phyloP scores from a whole-genome alignment of 2,797 vertebrate genomes.

The Pipistrellus pygmaeus region DNA sequence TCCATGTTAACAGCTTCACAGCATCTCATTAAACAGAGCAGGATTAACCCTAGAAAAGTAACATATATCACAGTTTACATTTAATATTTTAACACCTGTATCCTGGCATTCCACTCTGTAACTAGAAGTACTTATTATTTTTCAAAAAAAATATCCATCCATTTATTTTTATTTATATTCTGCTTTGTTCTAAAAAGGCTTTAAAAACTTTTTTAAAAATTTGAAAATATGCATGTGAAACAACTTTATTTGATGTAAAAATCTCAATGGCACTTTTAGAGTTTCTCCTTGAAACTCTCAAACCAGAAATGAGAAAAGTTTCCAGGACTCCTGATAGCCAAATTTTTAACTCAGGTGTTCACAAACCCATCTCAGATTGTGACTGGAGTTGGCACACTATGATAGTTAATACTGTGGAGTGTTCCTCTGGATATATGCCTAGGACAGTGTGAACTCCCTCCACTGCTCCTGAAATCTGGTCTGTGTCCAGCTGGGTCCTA shows the following conservation, averaged over 20 bases:
- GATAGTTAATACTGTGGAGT: constrained; percentile 49
- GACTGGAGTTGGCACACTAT: background rate
- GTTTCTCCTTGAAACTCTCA: constrained; percentile 34
- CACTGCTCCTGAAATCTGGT: background rate
- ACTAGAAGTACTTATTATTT: background rate
- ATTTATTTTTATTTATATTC: constrained; percentile 56
- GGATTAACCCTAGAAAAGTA: background rate
- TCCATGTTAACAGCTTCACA: background rate
- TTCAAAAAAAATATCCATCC: constrained; percentile 5
- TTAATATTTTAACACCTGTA: constrained; percentile 26
- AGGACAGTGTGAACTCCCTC: constrained; percentile 4
- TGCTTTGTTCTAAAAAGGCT: background rate
- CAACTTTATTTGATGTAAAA: constrained; percentile 1
- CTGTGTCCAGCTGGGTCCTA: background rate
- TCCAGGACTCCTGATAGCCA: background rate
- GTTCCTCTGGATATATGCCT: constrained; percentile 52
- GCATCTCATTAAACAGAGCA: background rate
- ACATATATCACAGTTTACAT: background rate
- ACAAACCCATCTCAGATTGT: background rate
- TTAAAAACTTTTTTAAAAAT: background rate
- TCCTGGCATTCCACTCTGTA: background rate
- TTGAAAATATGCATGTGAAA: background rate
- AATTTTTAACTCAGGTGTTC: background rate
- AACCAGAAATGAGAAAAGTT: background rate
- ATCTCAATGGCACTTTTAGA: background rate